Base-by-base conservation (phyloP, 2,797 vertebrate species). In the Neostethus bicornis region DNA sequence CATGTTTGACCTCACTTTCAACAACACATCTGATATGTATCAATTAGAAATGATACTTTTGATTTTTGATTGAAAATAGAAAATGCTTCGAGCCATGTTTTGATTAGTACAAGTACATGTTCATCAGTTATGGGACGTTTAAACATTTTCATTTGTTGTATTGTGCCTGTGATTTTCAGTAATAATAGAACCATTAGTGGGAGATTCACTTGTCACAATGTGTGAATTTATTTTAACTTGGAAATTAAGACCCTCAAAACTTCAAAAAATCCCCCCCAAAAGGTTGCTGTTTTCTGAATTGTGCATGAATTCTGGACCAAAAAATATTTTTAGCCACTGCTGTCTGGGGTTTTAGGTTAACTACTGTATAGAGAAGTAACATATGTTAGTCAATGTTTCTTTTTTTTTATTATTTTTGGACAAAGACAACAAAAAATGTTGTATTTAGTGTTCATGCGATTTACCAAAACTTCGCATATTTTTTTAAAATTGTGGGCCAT, bases 1-100 rank as follows among this genome's bases (percentile, higher is more conserved):
- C 59, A 48, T 56, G 58, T 81, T 73, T 79, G 60, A 85, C 81
- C 70, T 83, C 63, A 51, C 64, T 77, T 73, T 73, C 77, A 70
- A 70, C 37, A 12, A 48, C 32, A 32, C 55, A 44, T 66, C 51
- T 61, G 56, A 58, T 56, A 49, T 38, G 53, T 77, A 58, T 55
- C 60, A 38, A 82, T 75, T 70, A 65, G 75, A 73, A 67, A 19
- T 25, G 26, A 23, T 32, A 20, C 20, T 48, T 81, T 75, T 57
- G 23, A 77, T 73, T 77, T 68, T 37, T 44, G 59, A 50, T 61
- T 44, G 46, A 48, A 70, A 71, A 64, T 3, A 9, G 34, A 16
- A 51, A 6, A 49, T n/a, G 31, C 44, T 72, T 21, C n/a, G 7
- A 43, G 51, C 1, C 10, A 26, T 4, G 47, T 52, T 62, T 73